Base-by-base conservation (phyloP, 2,797 vertebrate species). In the Myotis myotis region DNA sequence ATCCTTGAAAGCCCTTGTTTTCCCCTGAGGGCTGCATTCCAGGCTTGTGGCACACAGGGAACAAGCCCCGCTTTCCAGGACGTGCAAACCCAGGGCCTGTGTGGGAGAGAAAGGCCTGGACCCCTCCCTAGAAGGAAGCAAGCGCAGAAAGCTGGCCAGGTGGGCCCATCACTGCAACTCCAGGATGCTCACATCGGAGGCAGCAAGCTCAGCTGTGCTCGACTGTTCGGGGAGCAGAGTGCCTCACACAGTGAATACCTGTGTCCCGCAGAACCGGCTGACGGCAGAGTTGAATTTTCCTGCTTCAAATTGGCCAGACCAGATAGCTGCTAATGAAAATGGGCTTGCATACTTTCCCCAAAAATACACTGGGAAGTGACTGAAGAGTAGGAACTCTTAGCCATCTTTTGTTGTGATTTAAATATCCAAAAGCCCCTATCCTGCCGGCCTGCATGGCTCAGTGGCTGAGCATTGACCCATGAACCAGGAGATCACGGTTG, bases 1-100 rank as follows among this genome's bases (percentile, higher is more conserved):
- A 30, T 11, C 33, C 64, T 16, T 2, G 15, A 49, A 66, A 62
- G 57, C 19, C 5, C 87, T 6, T 25, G n/a, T 33, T 80, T 89
- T 89, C 76, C 36, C 92, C 38, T 53, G 82, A 95, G 38, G 89
- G 49, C 78, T 74, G 28, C 53, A 44, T 92, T 90, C 49, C 91
- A 79, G 47, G 66, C 25, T 8, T 5, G 5, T 36, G 87, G 86
- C 51, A n/a, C 71, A 17, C 5, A 64, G 49, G 8, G 30, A n/a
- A 30, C 62, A 47, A 71, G 49, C 28, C 36, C 22, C 8, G 33
- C n/a, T 51, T 55, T 93, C 80, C 76, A 22, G 87, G 82, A 94
- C 84, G 55, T 22, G 9, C 72, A 80, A 64, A n/a, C 23, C 41
- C 57, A 72, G 57, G 20, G 71, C 51, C 13, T 36, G 38, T 79